Conservation (phyloP, 2,797 vertebrate genomes). For the Nyctibius grandis region DNA sequence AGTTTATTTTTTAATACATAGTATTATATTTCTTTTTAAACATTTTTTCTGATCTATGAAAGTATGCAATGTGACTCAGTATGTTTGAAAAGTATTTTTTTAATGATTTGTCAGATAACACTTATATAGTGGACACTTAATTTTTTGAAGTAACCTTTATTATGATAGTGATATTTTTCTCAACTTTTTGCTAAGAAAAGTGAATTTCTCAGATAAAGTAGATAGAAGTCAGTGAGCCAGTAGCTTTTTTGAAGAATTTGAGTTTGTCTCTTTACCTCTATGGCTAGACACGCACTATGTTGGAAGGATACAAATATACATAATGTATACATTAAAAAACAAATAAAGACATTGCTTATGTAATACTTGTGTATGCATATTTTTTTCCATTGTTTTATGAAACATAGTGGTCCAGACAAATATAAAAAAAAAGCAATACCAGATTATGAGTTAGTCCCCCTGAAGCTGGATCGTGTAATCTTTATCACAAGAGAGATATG, state of each 20-base stretch:
- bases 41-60: not conserved
- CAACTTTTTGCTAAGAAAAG: not conserved
- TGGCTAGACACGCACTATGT: not conserved
- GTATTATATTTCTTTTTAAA: not conserved
- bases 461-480: not conserved
- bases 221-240: not conserved
- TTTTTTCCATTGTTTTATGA: not conserved
- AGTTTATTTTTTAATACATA: not conserved
- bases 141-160: not conserved
- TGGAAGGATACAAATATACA: not conserved
- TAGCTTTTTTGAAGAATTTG: not conserved
- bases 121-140: not conserved
- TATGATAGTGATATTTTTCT: not conserved
- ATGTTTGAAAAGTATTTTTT: not conserved
- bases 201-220: not conserved
- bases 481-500: not conserved
- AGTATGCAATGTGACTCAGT: not conserved
- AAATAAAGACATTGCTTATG: not conserved
- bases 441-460: not conserved
- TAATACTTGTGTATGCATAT: not conserved
- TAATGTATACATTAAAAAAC: not conserved
- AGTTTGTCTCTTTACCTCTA: not conserved
- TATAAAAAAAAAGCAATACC: not conserved
- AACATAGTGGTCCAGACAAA: not conserved
- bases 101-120: not conserved